A percentile compares a stretch with the other conserved stretches of the same genome.
phyloP scores from a whole-genome alignment of 1,140 invertebrate genomes.

The Paralvinella palmiformis region DNA sequence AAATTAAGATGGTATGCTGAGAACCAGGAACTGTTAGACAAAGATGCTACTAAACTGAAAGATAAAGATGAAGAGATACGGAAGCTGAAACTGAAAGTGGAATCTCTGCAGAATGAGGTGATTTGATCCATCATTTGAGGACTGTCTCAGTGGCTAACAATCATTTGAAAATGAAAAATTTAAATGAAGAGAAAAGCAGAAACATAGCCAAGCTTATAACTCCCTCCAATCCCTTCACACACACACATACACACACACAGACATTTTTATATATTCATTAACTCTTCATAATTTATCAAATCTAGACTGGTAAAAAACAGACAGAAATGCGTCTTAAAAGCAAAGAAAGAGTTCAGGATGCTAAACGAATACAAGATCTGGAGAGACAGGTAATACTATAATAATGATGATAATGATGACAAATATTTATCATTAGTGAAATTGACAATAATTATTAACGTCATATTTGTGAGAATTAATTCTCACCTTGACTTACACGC shows the following conservation, averaged over 20 bases:
- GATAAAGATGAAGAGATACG: slow-evolving; percentile 37
- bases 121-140: too few species aligned
- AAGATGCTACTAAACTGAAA: slow-evolving; percentile 30
- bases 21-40: slow-evolving; percentile 45
- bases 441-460: neutral
- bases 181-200: too few species aligned
- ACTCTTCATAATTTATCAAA: too few species aligned
- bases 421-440: neutral
- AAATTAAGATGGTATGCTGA: slow-evolving; percentile 47
- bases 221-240: too few species aligned
- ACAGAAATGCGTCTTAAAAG: slow-evolving; percentile 18
- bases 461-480: too few species aligned
- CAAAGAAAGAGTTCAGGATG: slow-evolving; percentile 37
- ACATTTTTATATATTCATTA: too few species aligned
- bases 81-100: slow-evolving; percentile 35
- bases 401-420: neutral
- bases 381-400: slow-evolving; percentile 41
- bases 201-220: too few species aligned
- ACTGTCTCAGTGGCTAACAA: too few species aligned
- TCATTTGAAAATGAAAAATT: too few species aligned
- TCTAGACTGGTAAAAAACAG: slow-evolving; percentile 36
- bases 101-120: slow-evolving; percentile 44
- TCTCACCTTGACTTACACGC: neutral
- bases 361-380: slow-evolving; percentile 44
- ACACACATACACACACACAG: too few species aligned